Percentiles rank a stretch among this genome's conserved stretches.
Conservation (phyloP, 2,888 invertebrate species). For the Boloria euphrosyne region DNA sequence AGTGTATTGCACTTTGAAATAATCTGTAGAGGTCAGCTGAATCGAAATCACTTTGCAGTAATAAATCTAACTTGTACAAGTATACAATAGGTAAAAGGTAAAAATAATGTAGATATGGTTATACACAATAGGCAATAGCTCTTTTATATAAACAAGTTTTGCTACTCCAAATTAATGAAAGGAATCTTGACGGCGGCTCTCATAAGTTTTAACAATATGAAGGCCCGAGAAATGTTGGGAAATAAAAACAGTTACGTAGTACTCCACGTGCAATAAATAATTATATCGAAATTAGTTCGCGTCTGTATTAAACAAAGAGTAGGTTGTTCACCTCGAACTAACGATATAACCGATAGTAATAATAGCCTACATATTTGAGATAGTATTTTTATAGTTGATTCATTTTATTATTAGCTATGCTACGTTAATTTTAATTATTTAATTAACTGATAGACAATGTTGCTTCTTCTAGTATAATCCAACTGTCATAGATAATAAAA, state of each 20-base stretch:
- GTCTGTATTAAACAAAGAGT: constrained; percentile 37
- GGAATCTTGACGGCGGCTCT: not conserved
- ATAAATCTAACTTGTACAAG: not conserved
- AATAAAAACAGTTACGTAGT: constrained; percentile 26
- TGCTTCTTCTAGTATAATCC: not conserved
- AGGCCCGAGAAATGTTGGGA: constrained; percentile 18
- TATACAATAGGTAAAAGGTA: too few species aligned
- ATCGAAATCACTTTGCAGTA: constrained; percentile 21
- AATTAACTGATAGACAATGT: not conserved
- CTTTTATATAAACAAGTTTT: too few species aligned
- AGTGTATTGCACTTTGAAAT: constrained; percentile 46
- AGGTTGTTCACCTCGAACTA: constrained; percentile 36
- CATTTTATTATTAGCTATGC: not conserved
- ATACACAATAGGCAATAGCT: too few species aligned
- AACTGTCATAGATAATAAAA: not conserved
- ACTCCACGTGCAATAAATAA: constrained; percentile 35
- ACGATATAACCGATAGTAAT: constrained; percentile 39
- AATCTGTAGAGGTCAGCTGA: constrained; percentile 29
- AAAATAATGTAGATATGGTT: too few species aligned
- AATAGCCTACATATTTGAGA: constrained; percentile 34
- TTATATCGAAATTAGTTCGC: constrained; percentile 32
- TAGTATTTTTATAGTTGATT: constrained; percentile 28
- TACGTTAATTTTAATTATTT: constrained; percentile 3
- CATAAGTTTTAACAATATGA: not conserved
- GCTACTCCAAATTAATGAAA: not conserved